Conservation (phyloP, 2,888 invertebrate genomes). For the Scelioninae gen. 1 region DNA sequence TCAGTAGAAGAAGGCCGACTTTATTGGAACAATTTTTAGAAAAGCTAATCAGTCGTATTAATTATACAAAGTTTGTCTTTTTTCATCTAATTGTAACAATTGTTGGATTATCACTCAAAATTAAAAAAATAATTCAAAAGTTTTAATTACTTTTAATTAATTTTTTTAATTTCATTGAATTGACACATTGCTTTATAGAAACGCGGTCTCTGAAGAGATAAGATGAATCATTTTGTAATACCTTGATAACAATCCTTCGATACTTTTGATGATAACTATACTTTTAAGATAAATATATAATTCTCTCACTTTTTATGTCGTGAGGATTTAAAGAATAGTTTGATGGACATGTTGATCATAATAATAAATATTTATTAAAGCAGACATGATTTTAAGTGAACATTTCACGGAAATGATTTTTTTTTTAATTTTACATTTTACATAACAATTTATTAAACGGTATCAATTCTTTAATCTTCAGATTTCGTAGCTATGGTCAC, state of each 20-base stretch:
- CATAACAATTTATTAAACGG: neutral
- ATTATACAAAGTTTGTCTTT: neutral
- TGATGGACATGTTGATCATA: constrained; percentile 6
- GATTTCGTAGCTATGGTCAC: constrained; percentile 18
- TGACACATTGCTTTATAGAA: constrained; percentile 18
- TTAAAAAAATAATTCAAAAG: neutral
- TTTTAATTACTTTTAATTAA: neutral
- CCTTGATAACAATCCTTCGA: constrained; percentile 48
- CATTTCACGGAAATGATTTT: too few relatives aligned
- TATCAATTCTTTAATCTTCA: constrained; percentile 9
- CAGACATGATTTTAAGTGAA: neutral
- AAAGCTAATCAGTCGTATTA: constrained; percentile 7
- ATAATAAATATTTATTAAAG: constrained; percentile 1
- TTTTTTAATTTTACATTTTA: too few relatives aligned
- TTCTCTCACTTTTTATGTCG: constrained; percentile 18
- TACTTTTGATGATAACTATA: constrained; percentile 47
- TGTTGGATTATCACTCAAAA: neutral
- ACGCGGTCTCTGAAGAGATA: constrained; percentile 37
- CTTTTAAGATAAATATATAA: constrained; percentile 21
- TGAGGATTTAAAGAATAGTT: constrained; percentile 28
- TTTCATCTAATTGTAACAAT: neutral
- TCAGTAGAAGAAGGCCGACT: constrained; percentile 48
- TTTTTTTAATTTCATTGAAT: constrained; percentile 14
- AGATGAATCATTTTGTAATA: constrained; percentile 52
- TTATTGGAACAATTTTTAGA: constrained; percentile 53